A percentile compares a stretch with the other conserved stretches of the same genome.
These are phyloP conservation scores for Aporophyla lueneburgensis DNA, from an alignment of 2,888 invertebrate species.

Conservation along the genomic window DNA sequence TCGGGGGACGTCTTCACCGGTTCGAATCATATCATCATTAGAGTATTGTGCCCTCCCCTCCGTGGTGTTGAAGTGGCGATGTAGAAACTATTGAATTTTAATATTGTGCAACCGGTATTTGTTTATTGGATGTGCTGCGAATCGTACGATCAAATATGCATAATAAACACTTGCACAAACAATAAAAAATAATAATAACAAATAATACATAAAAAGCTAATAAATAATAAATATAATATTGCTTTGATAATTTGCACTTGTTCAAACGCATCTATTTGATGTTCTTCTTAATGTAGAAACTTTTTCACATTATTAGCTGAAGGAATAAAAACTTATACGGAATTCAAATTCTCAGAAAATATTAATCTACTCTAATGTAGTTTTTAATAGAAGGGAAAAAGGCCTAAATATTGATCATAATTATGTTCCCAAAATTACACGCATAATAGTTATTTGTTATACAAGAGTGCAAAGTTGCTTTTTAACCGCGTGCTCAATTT, in stretches of 20 bases:
- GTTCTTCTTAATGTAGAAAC: not conserved
- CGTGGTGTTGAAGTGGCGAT: conserved; percentile 72
- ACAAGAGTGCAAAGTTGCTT: no score
- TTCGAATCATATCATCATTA: conserved; percentile 88
- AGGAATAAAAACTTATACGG: not conserved
- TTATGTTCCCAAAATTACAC: no score
- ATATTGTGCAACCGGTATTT: conserved; percentile 43
- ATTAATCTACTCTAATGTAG: not conserved
- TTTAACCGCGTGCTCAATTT: no score
- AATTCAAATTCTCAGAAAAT: not conserved
- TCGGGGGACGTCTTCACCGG: conserved; percentile 84
- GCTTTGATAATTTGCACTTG: conserved; percentile 34
- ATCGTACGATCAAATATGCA: conserved; percentile 8
- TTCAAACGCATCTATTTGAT: not conserved
- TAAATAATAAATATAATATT: no score
- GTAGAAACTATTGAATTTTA: conserved; percentile 75
- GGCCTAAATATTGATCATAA: no score
- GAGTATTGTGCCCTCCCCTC: conserved; percentile 79
- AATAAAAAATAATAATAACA: no score
- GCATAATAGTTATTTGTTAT: no score
- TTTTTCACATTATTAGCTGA: not conserved
- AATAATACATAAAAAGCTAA: no score
- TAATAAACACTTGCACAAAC: no score
- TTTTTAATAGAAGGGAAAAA: no score
- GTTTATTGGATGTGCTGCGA: conserved; percentile 35